These are phyloP conservation scores for Craniophora ligustri DNA, from an alignment of 2,888 invertebrate genomes.

Conservation along the genomic window DNA sequence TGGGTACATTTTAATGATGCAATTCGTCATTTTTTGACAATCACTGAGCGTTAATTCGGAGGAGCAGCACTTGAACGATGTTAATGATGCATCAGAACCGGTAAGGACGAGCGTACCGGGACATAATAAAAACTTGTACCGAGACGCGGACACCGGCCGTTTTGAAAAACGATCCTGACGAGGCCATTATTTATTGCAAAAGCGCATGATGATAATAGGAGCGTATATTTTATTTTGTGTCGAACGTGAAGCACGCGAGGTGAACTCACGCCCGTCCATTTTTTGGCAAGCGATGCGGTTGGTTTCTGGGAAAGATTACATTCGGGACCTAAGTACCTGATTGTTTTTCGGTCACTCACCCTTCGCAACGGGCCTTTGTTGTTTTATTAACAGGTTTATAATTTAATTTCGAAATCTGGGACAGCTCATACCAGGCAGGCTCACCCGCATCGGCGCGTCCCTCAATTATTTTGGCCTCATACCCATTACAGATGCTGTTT, in stretches of 20 bases:
- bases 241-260: slow-evolving; percentile 66
- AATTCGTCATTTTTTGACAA: slow-evolving; percentile 72
- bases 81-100: slow-evolving; percentile 79
- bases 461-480: slow-evolving; percentile 10
- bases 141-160: slow-evolving; percentile 61
- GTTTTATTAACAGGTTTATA: slow-evolving; percentile 72
- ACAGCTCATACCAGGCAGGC: slow-evolving; percentile 51
- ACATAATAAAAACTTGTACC: slow-evolving; percentile 73
- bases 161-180: slow-evolving; percentile 74
- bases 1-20: slow-evolving; percentile 60
- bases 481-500: too few relatives aligned
- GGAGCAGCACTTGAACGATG: slow-evolving; percentile 64
- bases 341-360: slow-evolving; percentile 85
- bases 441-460: slow-evolving; percentile 13
- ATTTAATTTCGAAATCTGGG: slow-evolving; percentile 69
- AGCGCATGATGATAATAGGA: slow-evolving; percentile 77
- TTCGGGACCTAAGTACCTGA: slow-evolving; percentile 83
- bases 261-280: slow-evolving; percentile 63
- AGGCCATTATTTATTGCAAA: slow-evolving; percentile 79
- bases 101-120: slow-evolving; percentile 62
- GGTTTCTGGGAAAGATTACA: slow-evolving; percentile 84
- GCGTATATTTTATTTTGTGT: slow-evolving; percentile 73
- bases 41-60: slow-evolving; percentile 67
- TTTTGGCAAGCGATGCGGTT: slow-evolving; percentile 82
- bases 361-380: slow-evolving; percentile 68